A percentile compares a stretch with the other conserved stretches of the same genome.
Evolutionary conservation across 2,797 vertebrate genomes (phyloP).

Genomic region (Oreochromis mossambicus): DNA sequence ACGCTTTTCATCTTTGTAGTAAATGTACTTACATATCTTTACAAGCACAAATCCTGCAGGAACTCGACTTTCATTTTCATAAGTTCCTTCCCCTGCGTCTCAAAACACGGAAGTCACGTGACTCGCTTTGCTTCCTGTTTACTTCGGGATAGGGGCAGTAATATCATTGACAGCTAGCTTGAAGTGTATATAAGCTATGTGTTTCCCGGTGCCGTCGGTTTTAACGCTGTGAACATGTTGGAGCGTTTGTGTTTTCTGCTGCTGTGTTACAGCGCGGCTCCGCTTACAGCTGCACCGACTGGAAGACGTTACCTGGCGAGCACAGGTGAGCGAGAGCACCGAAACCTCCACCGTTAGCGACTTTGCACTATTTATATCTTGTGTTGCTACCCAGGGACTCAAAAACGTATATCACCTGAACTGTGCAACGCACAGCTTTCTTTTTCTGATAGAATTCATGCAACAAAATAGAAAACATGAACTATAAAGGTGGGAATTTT

Average conservation of each 20-base stretch:
- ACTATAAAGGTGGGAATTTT: background rate
- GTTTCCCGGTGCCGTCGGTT: rapidly evolving
- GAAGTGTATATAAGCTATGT: background rate
- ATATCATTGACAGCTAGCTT: rapidly evolving
- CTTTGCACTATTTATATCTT: background rate
- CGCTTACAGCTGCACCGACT: constrained; percentile 6
- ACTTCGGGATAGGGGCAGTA: background rate
- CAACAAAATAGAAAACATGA: background rate
- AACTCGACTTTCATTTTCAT: background rate
- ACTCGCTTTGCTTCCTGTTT: constrained; percentile 43
- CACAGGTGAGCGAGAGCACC: constrained; percentile 43
- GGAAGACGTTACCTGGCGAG: background rate
- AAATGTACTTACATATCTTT: rapidly evolving
- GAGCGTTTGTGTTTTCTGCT: background rate
- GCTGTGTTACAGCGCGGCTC: constrained; percentile 3
- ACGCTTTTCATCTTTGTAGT: background rate
- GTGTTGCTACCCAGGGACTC: rapidly evolving
- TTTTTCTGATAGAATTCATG: background rate
- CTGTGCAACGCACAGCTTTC: rapidly evolving
- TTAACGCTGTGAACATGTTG: background rate
- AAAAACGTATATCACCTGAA: rapidly evolving
- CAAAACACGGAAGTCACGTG: constrained; percentile 9
- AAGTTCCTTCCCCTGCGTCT: background rate
- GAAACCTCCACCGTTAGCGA: background rate
- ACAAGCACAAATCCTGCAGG: background rate